These are phyloP conservation scores for Psilopogon haemacephalus DNA, from an alignment of 2,113 vertebrate genomes.

Conservation along the genomic window DNA sequence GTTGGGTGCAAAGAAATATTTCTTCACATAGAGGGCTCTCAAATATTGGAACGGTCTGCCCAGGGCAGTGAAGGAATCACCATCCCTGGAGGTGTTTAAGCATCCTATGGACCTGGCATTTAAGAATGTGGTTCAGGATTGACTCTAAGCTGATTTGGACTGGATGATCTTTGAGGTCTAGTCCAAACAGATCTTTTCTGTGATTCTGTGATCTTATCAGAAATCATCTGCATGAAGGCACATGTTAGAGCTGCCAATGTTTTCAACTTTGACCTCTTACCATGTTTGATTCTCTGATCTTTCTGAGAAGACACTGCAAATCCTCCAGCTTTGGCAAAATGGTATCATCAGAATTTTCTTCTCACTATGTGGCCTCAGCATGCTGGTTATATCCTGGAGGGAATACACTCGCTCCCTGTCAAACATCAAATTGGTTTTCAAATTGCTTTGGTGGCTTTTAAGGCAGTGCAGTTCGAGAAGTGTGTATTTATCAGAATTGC, in stretches of 20 bases:
- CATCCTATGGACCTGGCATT: no score
- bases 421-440: slow-evolving; percentile 79
- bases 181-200: no score
- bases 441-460: slow-evolving; percentile 72
- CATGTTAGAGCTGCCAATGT: neutral
- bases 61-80: no score
- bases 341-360: slow-evolving; percentile 45
- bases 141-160: no score
- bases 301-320: neutral
- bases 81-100: no score
- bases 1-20: no score
- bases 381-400: slow-evolving; percentile 56
- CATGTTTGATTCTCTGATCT: neutral
- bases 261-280: slow-evolving; percentile 31
- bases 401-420: slow-evolving; percentile 59
- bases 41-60: no score
- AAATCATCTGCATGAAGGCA: neutral
- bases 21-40: no score
- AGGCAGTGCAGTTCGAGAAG: slow-evolving; percentile 40
- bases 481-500: slow-evolving; percentile 61
- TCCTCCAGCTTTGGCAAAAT: slow-evolving; percentile 39
- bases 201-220: neutral
- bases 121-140: no score
- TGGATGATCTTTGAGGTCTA: no score
- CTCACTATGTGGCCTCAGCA: slow-evolving; percentile 69